Base-by-base conservation (phyloP, 1,140 invertebrate species). In the Tetramorium alpestre region DNA sequence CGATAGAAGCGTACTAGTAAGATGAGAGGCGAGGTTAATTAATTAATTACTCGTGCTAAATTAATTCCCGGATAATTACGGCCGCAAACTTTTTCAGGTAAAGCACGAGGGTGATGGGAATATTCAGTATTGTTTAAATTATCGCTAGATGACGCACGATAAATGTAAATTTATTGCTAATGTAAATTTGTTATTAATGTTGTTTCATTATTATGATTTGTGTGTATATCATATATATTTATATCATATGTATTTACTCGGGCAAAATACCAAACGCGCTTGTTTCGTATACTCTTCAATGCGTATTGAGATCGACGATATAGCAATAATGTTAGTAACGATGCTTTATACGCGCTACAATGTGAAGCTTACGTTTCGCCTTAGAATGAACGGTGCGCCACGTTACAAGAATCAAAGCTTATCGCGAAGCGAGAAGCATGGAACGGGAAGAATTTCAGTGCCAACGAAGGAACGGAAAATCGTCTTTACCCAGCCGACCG, bases 321-420 rank as follows among this genome's bases (percentile, higher is more conserved):
- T 11, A 25, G 33, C 47, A 69, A 69, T 54, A 81, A 69, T 67
- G n/a, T 54, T 13, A 41, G 13, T 38, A 62, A 73, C n/a, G 58
- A 44, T 5, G 38, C 8, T 25, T 2, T 33, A 13, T 18, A 62
- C 16, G 41, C n/a, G 54, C 28, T n/a, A 56, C 28, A 5, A 73
- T 13, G 28, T 18, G 54, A 47, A 60, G 18, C 54, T 75, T 49
- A 75, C 25, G 41, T 47, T 47, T 84, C 16, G 60, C 22, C 10
- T 51, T 18, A 49, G 56, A 77, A 89, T 44, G 51, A 64, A 89
- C 49, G 64, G 56, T 60, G 65, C 51, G 65, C 51, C 47, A 54
- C 38, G 33, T 84, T 58, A 60, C 69, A 82, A 72, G 69, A 87
- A 89, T 90, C 88, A 76, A 65, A 87, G 64, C 51, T 90, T 89